Conservation (phyloP, 2,797 vertebrate species). For the Halcyon leucocephala region DNA sequence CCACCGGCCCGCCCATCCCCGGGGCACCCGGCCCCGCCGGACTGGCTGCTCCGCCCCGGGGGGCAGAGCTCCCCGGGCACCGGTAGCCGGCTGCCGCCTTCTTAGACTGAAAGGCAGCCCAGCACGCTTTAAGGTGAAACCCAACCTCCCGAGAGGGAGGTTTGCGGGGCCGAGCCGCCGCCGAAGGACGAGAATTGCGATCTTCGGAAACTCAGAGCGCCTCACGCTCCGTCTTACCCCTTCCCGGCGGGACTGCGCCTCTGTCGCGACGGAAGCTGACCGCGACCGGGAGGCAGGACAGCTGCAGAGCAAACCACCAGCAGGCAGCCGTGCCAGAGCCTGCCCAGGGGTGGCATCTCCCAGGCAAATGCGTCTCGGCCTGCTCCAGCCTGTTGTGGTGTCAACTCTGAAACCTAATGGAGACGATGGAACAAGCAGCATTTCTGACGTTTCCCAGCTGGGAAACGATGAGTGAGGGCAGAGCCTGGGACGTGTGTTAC, state of each 20-base stretch:
- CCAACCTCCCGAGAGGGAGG: rapidly evolving
- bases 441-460: neutral
- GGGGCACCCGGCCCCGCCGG: neutral
- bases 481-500: neutral
- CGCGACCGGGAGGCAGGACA: neutral
- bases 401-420: neutral
- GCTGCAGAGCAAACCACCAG: neutral
- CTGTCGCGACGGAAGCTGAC: neutral
- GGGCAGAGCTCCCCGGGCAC: no score
- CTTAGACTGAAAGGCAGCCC: rapidly evolving
- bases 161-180: neutral
- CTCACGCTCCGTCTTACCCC: no score
- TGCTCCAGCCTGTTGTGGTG: rapidly evolving
- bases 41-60: neutral
- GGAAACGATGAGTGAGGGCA: neutral
- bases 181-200: neutral
- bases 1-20: neutral
- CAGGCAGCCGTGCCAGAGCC: neutral
- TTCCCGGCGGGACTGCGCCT: neutral
- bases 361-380: rapidly evolving
- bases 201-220: no score
- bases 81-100: neutral
- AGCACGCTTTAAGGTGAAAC: rapidly evolving
- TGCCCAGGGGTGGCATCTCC: neutral
- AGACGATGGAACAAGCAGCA: no score